A percentile compares a stretch with the other conserved stretches of the same genome.
phyloP scores from a whole-genome alignment of 2,888 invertebrate genomes.

The Neoscelio sp. region DNA sequence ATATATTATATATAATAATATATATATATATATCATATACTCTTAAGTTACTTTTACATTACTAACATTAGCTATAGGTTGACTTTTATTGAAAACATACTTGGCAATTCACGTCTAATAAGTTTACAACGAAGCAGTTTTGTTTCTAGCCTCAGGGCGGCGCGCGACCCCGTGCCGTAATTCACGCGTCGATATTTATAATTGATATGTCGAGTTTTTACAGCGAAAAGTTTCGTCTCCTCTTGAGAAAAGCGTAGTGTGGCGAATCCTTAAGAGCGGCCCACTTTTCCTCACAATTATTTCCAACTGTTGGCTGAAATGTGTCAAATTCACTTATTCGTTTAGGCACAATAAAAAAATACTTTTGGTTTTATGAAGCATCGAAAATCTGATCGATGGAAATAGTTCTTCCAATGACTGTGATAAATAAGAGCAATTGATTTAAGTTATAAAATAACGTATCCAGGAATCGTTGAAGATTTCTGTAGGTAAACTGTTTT shows the following conservation, averaged over 20 bases:
- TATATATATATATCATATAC: constrained; percentile 73
- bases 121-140: constrained; percentile 81
- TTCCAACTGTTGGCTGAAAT: constrained; percentile 93
- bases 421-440: no score
- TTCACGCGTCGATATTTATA: constrained; percentile 68
- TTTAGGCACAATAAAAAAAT: constrained; percentile 8
- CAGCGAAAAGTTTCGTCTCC: constrained; percentile 75
- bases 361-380: not conserved
- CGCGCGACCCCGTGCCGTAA: constrained; percentile 68
- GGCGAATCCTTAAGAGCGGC: constrained; percentile 67
- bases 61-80: constrained; percentile 77
- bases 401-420: not conserved
- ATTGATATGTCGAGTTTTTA: constrained; percentile 71
- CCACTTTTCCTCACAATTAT: constrained; percentile 86
- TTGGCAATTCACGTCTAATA: constrained; percentile 83
- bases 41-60: constrained; percentile 73
- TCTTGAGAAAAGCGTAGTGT: constrained; percentile 79
- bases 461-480: no score
- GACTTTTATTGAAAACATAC: constrained; percentile 81
- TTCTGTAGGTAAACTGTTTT: no score
- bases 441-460: no score
- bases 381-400: not conserved
- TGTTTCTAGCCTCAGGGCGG: constrained; percentile 64
- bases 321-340: constrained; percentile 44
- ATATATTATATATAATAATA: constrained; percentile 74